A percentile compares a stretch with the other conserved stretches of the same genome.
Evolutionary conservation across 2,797 vertebrate species (phyloP).

Genomic region (Pangasius mekongensis): DNA sequence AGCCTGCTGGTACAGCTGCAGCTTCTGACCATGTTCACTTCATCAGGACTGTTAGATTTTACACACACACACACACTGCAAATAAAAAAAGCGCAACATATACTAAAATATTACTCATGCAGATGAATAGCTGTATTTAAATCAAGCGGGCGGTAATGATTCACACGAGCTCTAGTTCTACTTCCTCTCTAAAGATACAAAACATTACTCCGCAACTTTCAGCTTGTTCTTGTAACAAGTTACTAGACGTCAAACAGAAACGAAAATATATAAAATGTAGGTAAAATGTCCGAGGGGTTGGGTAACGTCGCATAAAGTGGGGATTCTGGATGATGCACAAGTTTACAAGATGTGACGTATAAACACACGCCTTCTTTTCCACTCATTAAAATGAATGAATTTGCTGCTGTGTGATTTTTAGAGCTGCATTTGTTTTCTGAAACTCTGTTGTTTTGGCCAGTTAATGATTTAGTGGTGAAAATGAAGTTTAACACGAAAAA

Average conservation of each 20-base stretch:
- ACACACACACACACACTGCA: background rate
- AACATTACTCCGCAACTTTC: background rate
- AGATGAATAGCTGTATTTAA: background rate
- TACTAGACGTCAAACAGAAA: too few species aligned
- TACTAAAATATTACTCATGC: background rate
- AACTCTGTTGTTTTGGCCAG: too few species aligned
- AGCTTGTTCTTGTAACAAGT: background rate
- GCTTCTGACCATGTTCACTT: background rate
- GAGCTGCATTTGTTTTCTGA: too few species aligned
- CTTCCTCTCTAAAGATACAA: background rate
- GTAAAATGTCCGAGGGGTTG: background rate
- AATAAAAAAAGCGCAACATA: background rate
- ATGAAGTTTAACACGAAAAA: too few species aligned
- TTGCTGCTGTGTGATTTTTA: background rate
- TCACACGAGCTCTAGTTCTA: background rate
- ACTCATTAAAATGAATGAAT: background rate
- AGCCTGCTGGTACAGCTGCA: conserved; percentile 38
- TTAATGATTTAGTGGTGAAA: too few species aligned
- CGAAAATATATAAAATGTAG: background rate
- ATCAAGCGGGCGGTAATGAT: background rate
- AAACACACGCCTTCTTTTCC: background rate
- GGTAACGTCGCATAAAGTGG: background rate
- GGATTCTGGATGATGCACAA: background rate
- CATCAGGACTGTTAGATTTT: too few species aligned
- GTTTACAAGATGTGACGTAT: background rate